These are phyloP conservation scores for Pemphigus obesinymphae DNA, from an alignment of 1,140 invertebrate species.

Conservation along the genomic window DNA sequence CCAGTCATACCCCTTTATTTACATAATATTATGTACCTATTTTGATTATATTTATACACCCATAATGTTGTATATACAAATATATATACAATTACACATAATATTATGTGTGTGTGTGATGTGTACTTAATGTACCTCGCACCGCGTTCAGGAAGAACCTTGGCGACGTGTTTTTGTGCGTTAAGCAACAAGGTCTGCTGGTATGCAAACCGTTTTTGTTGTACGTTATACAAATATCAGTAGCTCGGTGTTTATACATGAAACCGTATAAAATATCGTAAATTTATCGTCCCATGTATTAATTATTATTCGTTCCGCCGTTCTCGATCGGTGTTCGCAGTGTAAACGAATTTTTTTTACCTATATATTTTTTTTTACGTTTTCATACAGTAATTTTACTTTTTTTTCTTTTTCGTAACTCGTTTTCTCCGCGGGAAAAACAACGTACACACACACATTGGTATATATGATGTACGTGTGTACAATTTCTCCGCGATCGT, in stretches of 20 bases:
- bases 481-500: conserved; percentile 2
- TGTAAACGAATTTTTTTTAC: neutral
- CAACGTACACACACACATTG: neutral
- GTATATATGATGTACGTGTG: no score
- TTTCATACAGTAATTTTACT: neutral
- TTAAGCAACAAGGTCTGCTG: conserved; percentile 29
- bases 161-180: conserved; percentile 11
- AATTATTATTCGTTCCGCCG: no score
- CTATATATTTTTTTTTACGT: neutral
- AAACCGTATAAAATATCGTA: neutral
- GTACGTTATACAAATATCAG: neutral
- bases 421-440: neutral
- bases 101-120: neutral
- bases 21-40: no score
- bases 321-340: neutral
- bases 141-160: conserved; percentile 30
- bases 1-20: no score
- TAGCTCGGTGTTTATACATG: conserved; percentile 14
- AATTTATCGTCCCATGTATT: neutral
- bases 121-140: neutral
- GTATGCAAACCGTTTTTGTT: neutral
- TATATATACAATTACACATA: no score
- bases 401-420: neutral
- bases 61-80: no score
- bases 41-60: no score